A percentile compares a stretch with the other conserved stretches of the same genome.
These are phyloP conservation scores for Amiota minor DNA, from an alignment of 2,888 invertebrate species.

Conservation along the genomic window DNA sequence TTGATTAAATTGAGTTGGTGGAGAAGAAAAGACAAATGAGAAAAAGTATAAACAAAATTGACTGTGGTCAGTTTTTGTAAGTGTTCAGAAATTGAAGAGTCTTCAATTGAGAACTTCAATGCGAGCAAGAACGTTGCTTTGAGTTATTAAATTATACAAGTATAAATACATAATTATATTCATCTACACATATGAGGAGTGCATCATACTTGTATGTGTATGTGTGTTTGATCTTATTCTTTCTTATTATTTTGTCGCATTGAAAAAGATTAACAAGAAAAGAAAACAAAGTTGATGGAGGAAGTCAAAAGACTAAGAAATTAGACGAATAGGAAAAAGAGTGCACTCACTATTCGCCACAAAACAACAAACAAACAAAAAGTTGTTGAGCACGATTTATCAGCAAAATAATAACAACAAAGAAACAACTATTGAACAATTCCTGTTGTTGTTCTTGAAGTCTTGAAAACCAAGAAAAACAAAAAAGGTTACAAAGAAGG, in stretches of 20 bases:
- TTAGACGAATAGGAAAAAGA: background rate
- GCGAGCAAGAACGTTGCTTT: too few relatives aligned
- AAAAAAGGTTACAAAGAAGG: background rate
- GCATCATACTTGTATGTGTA: background rate
- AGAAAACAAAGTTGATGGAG: background rate
- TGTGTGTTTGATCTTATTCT: background rate
- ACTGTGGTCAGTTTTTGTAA: too few relatives aligned
- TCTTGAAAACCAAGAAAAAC: background rate
- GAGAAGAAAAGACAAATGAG: too few relatives aligned
- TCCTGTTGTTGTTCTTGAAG: too few relatives aligned
- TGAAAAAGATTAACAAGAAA: background rate
- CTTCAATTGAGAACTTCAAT: too few relatives aligned
- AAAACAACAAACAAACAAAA: slow-evolving; percentile 1
- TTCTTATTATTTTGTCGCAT: background rate
- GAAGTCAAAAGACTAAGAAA: background rate
- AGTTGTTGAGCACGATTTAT: slow-evolving; percentile 54
- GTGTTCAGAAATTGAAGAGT: too few relatives aligned
- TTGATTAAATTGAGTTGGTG: too few relatives aligned
- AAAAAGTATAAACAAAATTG: too few relatives aligned
- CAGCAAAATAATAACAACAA: slow-evolving; percentile 32
- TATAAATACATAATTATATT: too few relatives aligned
- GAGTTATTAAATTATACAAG: too few relatives aligned
- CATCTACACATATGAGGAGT: too few relatives aligned
- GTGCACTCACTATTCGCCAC: background rate
- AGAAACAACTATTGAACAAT: background rate